Conservation (phyloP, 2,797 vertebrate species). For the Euphonia xanthogaster region DNA sequence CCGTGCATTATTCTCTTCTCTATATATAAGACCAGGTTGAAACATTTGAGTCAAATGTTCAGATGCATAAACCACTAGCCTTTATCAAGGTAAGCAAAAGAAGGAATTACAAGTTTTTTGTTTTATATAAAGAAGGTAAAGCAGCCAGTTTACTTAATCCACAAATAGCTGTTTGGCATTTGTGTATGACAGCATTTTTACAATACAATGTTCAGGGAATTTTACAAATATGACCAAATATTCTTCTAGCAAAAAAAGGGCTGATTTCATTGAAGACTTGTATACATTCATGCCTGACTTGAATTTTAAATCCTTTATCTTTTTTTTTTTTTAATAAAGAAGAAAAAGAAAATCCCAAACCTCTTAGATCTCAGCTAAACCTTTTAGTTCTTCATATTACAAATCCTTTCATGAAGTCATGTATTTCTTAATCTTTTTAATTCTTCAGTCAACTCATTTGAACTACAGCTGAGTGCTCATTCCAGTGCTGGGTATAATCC, state of each 20-base stretch:
- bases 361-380: slow-evolving; percentile 51
- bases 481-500: slow-evolving; percentile 57
- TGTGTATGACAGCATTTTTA: neutral
- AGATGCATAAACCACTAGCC: neutral
- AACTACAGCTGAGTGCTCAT: slow-evolving; percentile 68
- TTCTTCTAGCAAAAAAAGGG: neutral
- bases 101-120: neutral
- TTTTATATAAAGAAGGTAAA: neutral
- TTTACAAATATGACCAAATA: neutral
- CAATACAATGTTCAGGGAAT: neutral
- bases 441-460: slow-evolving; percentile 72
- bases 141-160: neutral
- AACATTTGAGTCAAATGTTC: neutral
- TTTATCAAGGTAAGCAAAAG: neutral
- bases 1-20: neutral
- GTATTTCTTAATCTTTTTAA: slow-evolving; percentile 71
- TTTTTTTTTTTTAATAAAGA: neutral
- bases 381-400: slow-evolving; percentile 1
- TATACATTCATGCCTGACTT: neutral
- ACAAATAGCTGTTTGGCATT: neutral
- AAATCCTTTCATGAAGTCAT: slow-evolving; percentile 50
- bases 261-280: neutral
- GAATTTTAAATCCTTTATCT: slow-evolving; percentile 5
- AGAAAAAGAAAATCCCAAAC: neutral
- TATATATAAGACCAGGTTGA: neutral